Percentiles rank a stretch among this genome's conserved stretches.
These are phyloP conservation scores for Macroglossus sobrinus DNA, from an alignment of 2,113 vertebrate species.

Conservation along the genomic window DNA sequence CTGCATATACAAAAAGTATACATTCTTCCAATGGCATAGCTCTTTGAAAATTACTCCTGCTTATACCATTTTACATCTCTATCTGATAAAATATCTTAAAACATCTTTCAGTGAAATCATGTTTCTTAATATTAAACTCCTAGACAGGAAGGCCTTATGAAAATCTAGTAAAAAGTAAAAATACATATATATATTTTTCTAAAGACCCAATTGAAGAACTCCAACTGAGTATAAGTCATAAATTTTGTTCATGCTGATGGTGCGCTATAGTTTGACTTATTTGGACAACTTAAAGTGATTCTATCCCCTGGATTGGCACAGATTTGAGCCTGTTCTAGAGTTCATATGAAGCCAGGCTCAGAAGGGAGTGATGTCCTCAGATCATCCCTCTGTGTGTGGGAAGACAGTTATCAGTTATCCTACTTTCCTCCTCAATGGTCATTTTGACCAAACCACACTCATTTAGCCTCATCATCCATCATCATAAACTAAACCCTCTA, in stretches of 20 bases:
- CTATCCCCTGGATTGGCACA: not conserved
- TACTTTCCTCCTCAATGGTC: not conserved
- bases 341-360: not conserved
- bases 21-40: not conserved
- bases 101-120: conserved; percentile 8
- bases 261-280: not conserved
- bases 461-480: not conserved
- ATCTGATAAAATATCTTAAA: conserved; percentile 40
- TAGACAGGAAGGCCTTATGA: conserved; percentile 13
- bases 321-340: not conserved
- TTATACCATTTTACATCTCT: not conserved
- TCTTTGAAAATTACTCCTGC: conserved; percentile 1
- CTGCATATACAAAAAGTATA: not conserved
- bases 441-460: not conserved
- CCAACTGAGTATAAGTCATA: not conserved
- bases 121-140: conserved; percentile 35
- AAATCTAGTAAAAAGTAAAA: conserved; percentile 27
- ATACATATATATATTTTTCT: too few species aligned
- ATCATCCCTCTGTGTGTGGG: fast-evolving
- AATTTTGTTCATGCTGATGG: not conserved
- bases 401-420: not conserved
- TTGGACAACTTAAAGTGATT: not conserved
- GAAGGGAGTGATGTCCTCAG: not conserved
- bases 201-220: not conserved
- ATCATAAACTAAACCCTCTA: not conserved